These are phyloP conservation scores for Artibeus lituratus DNA, from an alignment of 2,797 vertebrate species.

Conservation along the genomic window DNA sequence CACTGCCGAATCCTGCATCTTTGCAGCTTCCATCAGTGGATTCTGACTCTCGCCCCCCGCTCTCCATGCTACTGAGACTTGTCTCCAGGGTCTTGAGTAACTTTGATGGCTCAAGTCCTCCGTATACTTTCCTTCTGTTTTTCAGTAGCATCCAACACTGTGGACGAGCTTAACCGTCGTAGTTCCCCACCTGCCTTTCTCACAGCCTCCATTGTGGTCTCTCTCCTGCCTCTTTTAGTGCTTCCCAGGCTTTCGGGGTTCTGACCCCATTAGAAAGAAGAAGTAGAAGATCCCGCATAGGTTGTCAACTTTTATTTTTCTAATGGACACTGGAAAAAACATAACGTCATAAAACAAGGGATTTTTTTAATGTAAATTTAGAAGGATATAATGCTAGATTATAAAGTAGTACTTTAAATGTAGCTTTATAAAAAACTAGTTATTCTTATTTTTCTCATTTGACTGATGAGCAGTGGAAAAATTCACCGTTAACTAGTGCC, in stretches of 20 bases:
- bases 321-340: neutral
- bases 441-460: conserved; percentile 24
- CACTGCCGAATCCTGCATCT: neutral
- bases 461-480: neutral
- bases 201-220: neutral
- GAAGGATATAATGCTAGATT: neutral
- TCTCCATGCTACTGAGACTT: neutral
- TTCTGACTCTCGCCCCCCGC: neutral
- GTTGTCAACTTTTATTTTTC: conserved; percentile 22
- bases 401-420: conserved; percentile 20
- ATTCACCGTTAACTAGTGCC: neutral
- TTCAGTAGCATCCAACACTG: neutral
- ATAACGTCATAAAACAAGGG: neutral
- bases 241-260: neutral
- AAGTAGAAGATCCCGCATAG: neutral
- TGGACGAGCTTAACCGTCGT: neutral
- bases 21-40: fast-evolving
- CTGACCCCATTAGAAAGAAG: neutral
- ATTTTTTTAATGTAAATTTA: neutral
- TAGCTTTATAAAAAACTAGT: neutral
- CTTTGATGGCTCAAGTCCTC: neutral
- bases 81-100: neutral
- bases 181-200: neutral
- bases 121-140: neutral
- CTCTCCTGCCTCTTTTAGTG: neutral